phyloP scores from a whole-genome alignment of 64 coral and sea anemone genomes.

The Orbicella faveolata region DNA sequence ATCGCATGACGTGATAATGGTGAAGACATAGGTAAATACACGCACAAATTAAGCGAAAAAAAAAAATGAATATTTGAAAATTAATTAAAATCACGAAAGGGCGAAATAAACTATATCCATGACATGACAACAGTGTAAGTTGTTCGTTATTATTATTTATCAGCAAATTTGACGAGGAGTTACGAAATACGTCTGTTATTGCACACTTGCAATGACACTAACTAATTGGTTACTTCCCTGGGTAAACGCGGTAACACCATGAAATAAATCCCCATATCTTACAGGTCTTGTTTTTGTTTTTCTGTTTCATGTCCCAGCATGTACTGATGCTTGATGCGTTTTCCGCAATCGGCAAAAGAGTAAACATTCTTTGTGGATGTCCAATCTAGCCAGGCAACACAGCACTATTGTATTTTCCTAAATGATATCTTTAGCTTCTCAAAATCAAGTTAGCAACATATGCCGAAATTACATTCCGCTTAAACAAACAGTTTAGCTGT shows the following conservation, averaged over 20 bases:
- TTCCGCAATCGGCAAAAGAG: neutral
- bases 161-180: neutral
- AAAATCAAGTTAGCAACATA: neutral
- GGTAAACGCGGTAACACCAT: neutral
- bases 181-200: neutral
- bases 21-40: neutral
- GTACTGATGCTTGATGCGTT: neutral
- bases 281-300: neutral
- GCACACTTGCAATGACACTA: neutral
- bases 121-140: neutral
- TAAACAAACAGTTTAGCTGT: conserved; percentile 38
- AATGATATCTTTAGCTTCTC: conserved; percentile 21
- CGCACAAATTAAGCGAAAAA: neutral
- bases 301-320: neutral
- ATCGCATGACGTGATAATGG: neutral
- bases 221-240: neutral
- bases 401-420: neutral
- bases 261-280: conserved; percentile 7
- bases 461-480: neutral
- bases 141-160: conserved; percentile 4
- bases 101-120: neutral
- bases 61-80: neutral
- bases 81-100: conserved; percentile 6
- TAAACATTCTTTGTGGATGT: conserved; percentile 21
- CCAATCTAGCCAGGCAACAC: neutral